Evolutionary conservation across 2,113 vertebrate species (phyloP).

Genomic region (Syrmaticus mikado): DNA sequence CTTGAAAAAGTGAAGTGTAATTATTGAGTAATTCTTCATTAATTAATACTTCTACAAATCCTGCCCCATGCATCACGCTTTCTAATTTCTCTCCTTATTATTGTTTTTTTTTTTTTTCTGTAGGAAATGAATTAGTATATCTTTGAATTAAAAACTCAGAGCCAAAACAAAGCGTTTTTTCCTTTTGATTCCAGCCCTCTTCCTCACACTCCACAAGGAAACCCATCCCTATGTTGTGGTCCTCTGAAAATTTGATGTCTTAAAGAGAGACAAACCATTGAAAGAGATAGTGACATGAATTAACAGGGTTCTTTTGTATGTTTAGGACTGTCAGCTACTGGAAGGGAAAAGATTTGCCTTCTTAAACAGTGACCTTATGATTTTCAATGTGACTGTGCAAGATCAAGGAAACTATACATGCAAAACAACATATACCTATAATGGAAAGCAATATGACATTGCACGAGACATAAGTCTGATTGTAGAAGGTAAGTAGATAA

Average conservation of each 20-base stretch:
- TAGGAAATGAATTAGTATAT: not conserved
- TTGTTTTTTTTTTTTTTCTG: not conserved
- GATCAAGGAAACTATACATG: constrained; percentile 82
- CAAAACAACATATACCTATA: constrained; percentile 72
- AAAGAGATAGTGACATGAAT: not conserved
- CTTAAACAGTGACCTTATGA: constrained; percentile 44
- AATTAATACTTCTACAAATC: not conserved
- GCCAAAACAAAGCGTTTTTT: not conserved
- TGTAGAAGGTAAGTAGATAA: constrained; percentile 70
- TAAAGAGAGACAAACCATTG: not conserved
- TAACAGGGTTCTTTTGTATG: not conserved
- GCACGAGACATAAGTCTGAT: constrained; percentile 74
- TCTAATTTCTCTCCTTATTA: not conserved
- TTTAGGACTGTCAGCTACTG: constrained; percentile 78
- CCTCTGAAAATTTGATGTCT: not conserved
- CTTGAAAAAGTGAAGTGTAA: not conserved
- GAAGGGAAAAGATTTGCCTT: constrained; percentile 41
- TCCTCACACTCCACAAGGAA: not conserved
- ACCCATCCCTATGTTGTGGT: not conserved
- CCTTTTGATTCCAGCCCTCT: not conserved
- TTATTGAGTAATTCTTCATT: not conserved
- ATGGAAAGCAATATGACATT: constrained; percentile 71
- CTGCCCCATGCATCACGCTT: not conserved
- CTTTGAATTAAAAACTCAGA: not conserved
- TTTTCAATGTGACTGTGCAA: constrained; percentile 46